Conservation (phyloP, 2,113 vertebrate genomes). For the Merops nubicus region DNA sequence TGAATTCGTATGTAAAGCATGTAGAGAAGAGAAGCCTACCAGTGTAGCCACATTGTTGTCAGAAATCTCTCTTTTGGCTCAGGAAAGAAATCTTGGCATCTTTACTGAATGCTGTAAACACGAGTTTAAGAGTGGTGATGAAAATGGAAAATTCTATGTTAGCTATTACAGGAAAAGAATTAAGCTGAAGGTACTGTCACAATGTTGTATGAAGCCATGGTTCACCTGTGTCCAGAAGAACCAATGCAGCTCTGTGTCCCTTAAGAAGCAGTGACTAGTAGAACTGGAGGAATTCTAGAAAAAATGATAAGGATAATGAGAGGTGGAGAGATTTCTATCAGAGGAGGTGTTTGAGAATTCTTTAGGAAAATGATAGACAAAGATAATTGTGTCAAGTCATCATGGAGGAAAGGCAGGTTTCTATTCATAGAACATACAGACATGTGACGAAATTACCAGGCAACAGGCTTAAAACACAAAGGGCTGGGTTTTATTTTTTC, state of each 20-base stretch:
- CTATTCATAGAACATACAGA: neutral
- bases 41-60: neutral
- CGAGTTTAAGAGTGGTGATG: neutral
- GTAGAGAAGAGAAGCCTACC: neutral
- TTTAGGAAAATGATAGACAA: fast-evolving
- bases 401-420: neutral
- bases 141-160: neutral
- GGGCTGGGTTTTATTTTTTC: neutral
- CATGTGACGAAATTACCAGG: neutral
- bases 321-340: neutral
- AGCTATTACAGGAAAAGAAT: neutral
- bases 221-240: neutral
- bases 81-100: neutral
- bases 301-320: neutral
- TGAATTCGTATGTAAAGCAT: neutral
- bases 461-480: neutral
- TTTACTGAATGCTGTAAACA: neutral
- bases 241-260: neutral
- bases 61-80: neutral
- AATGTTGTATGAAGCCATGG: neutral
- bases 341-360: neutral
- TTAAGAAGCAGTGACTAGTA: neutral
- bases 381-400: neutral
- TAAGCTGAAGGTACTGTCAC: neutral
- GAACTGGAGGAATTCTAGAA: neutral